A percentile compares a stretch with the other conserved stretches of the same genome.
Conservation (phyloP, 2,888 invertebrate species). For the Habroteleia sp. region DNA sequence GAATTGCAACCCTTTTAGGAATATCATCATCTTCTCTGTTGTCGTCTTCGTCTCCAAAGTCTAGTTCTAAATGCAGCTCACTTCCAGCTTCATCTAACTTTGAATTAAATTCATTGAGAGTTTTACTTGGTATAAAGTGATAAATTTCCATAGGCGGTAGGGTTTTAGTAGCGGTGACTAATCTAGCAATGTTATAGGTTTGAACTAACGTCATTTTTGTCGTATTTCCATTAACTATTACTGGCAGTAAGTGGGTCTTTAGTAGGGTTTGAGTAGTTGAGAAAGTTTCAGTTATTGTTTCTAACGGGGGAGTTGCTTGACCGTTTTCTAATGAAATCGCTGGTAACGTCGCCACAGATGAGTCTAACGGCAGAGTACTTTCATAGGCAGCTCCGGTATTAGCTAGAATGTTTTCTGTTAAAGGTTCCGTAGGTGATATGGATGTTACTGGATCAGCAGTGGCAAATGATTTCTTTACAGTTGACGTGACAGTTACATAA, state of each 20-base stretch:
- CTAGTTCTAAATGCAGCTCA: constrained; percentile 91
- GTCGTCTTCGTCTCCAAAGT: constrained; percentile 91
- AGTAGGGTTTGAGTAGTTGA: constrained; percentile 94
- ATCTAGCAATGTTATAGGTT: constrained; percentile 92
- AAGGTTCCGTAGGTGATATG: constrained; percentile 85
- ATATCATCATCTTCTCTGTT: constrained; percentile 81
- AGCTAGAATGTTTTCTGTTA: constrained; percentile 93
- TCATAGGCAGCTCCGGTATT: constrained; percentile 88
- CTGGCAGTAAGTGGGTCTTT: constrained; percentile 93
- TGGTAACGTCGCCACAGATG: constrained; percentile 91
- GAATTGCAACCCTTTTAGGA: constrained; percentile 82
- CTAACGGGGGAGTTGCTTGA: constrained; percentile 91
- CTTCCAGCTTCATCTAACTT: constrained; percentile 94
- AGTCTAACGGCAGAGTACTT: constrained; percentile 86
- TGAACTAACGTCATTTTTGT: constrained; percentile 91
- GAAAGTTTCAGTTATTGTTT: constrained; percentile 94
- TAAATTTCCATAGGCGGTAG: constrained; percentile 93
- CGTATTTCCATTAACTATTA: constrained; percentile 88
- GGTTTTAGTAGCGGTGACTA: constrained; percentile 95
- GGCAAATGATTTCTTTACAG: constrained; percentile 89
- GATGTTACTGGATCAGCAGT: constrained; percentile 84
- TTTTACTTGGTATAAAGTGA: constrained; percentile 92
- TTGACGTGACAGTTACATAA: constrained; percentile 93
- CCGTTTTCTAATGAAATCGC: constrained; percentile 89
- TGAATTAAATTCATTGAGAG: constrained; percentile 93